These are phyloP conservation scores for Pseudomugil tenellus DNA, from an alignment of 2,797 vertebrate species.

Conservation along the genomic window DNA sequence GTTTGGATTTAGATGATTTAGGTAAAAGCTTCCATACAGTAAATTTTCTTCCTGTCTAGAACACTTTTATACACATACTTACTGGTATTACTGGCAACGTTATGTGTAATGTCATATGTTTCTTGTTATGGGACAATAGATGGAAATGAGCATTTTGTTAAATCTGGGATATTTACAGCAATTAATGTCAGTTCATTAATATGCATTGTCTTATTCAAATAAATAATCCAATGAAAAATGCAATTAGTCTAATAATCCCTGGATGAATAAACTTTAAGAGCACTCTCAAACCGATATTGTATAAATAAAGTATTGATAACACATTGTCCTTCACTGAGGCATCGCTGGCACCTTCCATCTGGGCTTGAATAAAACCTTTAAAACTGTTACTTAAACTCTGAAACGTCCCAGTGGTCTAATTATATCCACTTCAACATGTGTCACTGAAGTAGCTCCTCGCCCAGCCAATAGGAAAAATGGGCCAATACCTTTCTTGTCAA, in stretches of 20 bases:
- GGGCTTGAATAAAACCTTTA: conserved; percentile 31
- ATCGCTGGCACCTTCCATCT: conserved; percentile 46
- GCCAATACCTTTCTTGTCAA: conserved; percentile 33
- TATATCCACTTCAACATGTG: conserved; percentile 48
- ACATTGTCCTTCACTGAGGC: conserved; percentile 23
- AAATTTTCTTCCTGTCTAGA: neutral
- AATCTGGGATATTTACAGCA: too few species aligned
- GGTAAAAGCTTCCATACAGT: neutral
- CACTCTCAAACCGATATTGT: neutral
- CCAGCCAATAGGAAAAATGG: conserved; percentile 39
- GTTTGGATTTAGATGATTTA: neutral
- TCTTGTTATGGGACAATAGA: too few species aligned
- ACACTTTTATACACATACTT: neutral
- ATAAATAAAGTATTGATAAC: neutral
- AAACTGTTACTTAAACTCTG: conserved; percentile 51
- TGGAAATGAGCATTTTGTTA: too few species aligned
- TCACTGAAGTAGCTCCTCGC: conserved; percentile 29
- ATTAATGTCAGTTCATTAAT: too few species aligned
- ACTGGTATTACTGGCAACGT: too few species aligned
- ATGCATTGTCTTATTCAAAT: too few species aligned
- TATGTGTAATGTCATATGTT: too few species aligned
- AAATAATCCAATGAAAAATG: too few species aligned
- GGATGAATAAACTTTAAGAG: neutral
- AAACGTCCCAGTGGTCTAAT: conserved; percentile 56
- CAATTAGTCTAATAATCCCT: neutral